A percentile compares a stretch with the other conserved stretches of the same genome.
Conservation (phyloP, 2,888 invertebrate species). For the Crematogaster levior region DNA sequence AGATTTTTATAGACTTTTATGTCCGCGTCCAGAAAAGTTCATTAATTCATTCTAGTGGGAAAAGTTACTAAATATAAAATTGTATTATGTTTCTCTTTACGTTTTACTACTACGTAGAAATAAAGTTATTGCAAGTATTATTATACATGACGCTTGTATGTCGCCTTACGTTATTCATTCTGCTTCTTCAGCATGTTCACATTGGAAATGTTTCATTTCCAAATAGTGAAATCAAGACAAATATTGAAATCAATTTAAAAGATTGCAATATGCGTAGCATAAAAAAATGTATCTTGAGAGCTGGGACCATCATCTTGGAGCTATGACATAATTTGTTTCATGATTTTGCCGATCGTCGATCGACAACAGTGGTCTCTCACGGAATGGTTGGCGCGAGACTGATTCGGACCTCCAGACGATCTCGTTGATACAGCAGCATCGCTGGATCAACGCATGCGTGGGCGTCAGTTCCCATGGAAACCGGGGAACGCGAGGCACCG, state of each 20-base stretch:
- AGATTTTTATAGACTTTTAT: neutral
- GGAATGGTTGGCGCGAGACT: slow-evolving; percentile 55
- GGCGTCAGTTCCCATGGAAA: slow-evolving; percentile 77
- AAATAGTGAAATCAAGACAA: neutral
- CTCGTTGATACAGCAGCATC: slow-evolving; percentile 38
- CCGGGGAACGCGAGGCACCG: slow-evolving; percentile 77
- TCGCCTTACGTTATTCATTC: neutral
- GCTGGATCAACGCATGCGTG: slow-evolving; percentile 68
- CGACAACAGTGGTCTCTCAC: neutral
- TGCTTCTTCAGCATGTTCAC: neutral
- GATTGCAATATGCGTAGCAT: neutral
- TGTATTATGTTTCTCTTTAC: neutral
- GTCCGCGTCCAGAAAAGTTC: neutral
- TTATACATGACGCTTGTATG: neutral
- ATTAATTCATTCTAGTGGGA: neutral
- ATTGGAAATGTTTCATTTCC: neutral
- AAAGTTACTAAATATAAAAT: neutral
- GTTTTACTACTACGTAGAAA: neutral
- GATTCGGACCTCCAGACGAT: slow-evolving; percentile 56
- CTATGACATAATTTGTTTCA: neutral
- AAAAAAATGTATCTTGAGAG: neutral
- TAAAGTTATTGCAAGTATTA: neutral
- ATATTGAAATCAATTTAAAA: neutral
- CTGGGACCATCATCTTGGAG: neutral
- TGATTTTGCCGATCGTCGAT: neutral